Evolutionary conservation across 2,888 invertebrate species (phyloP).

Genomic region (Noctuana brunneofusca): DNA sequence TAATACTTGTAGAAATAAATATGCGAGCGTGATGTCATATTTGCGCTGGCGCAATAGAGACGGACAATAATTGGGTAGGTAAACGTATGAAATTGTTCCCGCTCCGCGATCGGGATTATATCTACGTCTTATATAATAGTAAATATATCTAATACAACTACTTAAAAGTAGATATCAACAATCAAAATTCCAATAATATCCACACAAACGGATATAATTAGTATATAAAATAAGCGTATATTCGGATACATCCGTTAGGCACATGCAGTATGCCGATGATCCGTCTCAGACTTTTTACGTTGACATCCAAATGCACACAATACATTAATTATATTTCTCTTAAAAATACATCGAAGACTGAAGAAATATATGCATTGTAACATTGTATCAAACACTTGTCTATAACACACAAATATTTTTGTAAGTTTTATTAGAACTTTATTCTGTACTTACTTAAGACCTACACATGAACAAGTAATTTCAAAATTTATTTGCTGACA

Average conservation of each 20-base stretch:
- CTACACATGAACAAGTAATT: background rate
- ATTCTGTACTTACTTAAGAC: background rate
- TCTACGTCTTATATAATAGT: slow-evolving; percentile 14
- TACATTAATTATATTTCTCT: slow-evolving; percentile 19
- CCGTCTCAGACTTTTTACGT: slow-evolving; percentile 76
- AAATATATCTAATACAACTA: slow-evolving; percentile 31
- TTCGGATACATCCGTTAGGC: slow-evolving; percentile 74
- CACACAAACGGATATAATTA: slow-evolving; percentile 74
- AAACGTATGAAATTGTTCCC: too few relatives aligned
- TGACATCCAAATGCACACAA: slow-evolving; percentile 49
- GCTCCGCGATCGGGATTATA: too few relatives aligned
- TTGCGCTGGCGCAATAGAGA: too few relatives aligned
- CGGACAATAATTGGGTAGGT: too few relatives aligned
- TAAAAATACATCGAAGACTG: slow-evolving; percentile 3
- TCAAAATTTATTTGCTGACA: background rate
- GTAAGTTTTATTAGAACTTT: background rate
- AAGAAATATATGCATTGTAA: background rate
- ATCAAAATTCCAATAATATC: slow-evolving; percentile 61
- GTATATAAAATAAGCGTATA: slow-evolving; percentile 82
- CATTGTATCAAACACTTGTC: background rate
- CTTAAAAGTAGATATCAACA: slow-evolving; percentile 74
- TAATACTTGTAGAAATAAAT: too few relatives aligned
- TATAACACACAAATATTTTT: background rate
- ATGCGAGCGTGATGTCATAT: too few relatives aligned
- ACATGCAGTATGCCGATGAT: slow-evolving; percentile 61